A percentile compares a stretch with the other conserved stretches of the same genome.
Evolutionary conservation across 2,888 invertebrate genomes (phyloP).

Genomic region (Nemapogon koenigi): DNA sequence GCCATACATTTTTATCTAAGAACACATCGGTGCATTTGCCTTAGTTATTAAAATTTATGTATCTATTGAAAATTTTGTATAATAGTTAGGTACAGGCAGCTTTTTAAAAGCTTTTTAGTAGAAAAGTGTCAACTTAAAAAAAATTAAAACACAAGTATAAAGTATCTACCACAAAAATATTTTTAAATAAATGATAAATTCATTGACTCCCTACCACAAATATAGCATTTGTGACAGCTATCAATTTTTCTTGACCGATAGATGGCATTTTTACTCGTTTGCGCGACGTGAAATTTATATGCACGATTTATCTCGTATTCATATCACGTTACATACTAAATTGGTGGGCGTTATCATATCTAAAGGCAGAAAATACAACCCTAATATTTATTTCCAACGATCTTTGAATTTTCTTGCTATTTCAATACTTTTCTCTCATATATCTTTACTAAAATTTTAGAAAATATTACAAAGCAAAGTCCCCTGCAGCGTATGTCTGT

Average conservation of each 20-base stretch:
- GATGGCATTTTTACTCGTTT: slow-evolving; percentile 56
- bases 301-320: slow-evolving; percentile 58
- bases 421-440: background rate
- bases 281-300: slow-evolving; percentile 61
- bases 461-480: no score
- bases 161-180: no score
- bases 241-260: slow-evolving; percentile 42
- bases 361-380: background rate
- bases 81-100: no score
- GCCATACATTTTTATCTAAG: no score
- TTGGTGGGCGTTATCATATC: slow-evolving; percentile 38
- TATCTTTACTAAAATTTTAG: background rate
- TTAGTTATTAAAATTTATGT: no score
- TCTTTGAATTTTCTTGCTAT: background rate
- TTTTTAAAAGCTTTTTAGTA: no score
- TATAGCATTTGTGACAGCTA: slow-evolving; percentile 38
- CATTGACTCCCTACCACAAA: slow-evolving; percentile 18
- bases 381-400: background rate
- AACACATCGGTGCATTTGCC: no score
- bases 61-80: no score
- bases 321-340: slow-evolving; percentile 50
- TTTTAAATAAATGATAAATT: background rate
- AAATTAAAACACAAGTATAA: no score
- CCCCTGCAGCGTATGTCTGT: no score
- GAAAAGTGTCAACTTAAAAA: no score